Conservation (phyloP, 2,113 vertebrate genomes). For the Tenrec ecaudatus region DNA sequence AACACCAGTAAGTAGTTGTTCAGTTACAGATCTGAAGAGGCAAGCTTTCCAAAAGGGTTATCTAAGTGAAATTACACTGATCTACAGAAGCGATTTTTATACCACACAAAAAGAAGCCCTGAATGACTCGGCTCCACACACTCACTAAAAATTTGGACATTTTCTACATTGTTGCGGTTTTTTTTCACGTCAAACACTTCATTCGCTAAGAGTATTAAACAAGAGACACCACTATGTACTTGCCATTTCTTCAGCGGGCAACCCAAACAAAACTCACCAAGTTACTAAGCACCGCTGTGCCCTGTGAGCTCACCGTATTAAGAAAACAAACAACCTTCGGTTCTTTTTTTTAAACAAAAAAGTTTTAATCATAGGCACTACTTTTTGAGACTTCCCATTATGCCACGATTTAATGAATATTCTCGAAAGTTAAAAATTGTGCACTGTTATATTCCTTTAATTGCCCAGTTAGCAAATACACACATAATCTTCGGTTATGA, state of each 20-base stretch:
- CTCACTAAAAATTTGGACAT: background rate
- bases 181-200: background rate
- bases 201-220: background rate
- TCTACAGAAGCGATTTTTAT: background rate
- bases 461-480: background rate
- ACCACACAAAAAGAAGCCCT: background rate
- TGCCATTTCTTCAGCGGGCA: background rate
- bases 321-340: too few species aligned
- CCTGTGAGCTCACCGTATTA: background rate
- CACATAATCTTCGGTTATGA: background rate
- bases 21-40: background rate
- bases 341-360: too few species aligned
- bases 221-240: background rate
- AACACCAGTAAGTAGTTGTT: background rate
- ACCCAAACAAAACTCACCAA: background rate
- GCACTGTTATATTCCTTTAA: background rate
- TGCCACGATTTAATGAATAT: background rate
- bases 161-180: background rate
- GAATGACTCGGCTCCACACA: background rate
- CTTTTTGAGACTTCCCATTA: background rate
- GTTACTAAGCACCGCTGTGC: background rate
- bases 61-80: background rate
- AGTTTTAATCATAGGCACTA: too few species aligned
- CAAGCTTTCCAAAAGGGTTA: background rate
- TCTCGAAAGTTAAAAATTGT: background rate